Conservation (phyloP, 23 tunicate species). For the Aplidium turbinatum region DNA sequence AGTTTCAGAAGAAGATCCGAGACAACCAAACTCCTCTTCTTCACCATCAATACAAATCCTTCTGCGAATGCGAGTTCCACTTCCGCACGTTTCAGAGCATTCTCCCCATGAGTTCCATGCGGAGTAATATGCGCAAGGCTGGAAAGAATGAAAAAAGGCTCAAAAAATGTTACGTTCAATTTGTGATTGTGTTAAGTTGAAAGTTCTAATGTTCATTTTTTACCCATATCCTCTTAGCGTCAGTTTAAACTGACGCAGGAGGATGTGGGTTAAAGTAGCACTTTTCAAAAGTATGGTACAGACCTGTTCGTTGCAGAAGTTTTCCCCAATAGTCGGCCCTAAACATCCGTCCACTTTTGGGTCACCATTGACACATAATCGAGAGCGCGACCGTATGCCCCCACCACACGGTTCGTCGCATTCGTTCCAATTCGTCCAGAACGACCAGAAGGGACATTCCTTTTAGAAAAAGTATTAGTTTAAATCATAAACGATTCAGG, state of each 20-base stretch:
- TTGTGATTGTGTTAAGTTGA: no score
- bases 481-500: no score
- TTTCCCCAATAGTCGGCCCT: slow-evolving; percentile 9
- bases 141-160: slow-evolving; percentile 7
- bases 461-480: background rate
- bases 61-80: slow-evolving; percentile 17
- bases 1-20: slow-evolving; percentile 28
- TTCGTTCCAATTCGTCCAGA: slow-evolving; percentile 68
- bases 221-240: no score
- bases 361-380: slow-evolving; percentile 48
- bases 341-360: slow-evolving; percentile 37
- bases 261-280: no score
- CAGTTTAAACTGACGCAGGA: no score
- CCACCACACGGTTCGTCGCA: slow-evolving; percentile 56
- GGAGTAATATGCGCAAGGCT: slow-evolving; percentile 53
- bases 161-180: no score
- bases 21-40: slow-evolving; percentile 46
- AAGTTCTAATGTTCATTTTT: no score
- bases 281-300: no score
- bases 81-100: slow-evolving; percentile 33
- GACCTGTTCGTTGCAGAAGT: slow-evolving; percentile 16
- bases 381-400: slow-evolving; percentile 38
- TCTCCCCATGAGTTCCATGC: slow-evolving; percentile 53
- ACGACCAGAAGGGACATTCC: slow-evolving; percentile 62
- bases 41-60: slow-evolving; percentile 27